phyloP scores from a whole-genome alignment of 2,113 vertebrate genomes.

The Hippocampus guttulatus region DNA sequence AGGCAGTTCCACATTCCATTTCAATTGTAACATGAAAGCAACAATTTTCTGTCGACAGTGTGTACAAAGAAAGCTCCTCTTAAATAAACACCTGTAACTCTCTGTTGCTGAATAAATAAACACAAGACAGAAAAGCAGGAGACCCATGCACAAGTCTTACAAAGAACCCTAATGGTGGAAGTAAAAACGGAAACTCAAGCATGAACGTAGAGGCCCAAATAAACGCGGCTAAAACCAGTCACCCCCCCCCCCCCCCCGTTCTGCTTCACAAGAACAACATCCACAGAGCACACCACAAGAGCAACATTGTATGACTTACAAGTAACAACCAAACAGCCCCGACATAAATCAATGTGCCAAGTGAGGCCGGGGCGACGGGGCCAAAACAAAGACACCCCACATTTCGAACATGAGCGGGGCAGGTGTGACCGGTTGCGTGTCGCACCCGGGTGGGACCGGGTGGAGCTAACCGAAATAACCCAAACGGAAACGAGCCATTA shows the following conservation, averaged over 20 bases:
- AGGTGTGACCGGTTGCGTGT: conserved; percentile 39
- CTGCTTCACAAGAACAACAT: background rate
- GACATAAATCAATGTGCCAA: conserved; percentile 25
- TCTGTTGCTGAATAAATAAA: conserved; percentile 7
- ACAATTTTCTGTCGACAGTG: background rate
- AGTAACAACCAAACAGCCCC: conserved; percentile 24
- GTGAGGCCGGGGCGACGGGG: conserved; percentile 8
- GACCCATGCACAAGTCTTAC: conserved; percentile 2
- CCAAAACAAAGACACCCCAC: conserved; percentile 47
- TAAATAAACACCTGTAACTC: background rate
- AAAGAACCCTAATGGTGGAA: background rate
- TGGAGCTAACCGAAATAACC: conserved; percentile 50
- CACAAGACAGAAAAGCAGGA: conserved; percentile 11
- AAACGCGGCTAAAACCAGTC: background rate
- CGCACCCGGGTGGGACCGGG: conserved; percentile 26
- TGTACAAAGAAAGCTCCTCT: background rate
- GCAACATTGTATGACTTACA: conserved; percentile 30
- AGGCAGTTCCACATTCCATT: background rate
- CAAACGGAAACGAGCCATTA: conserved; percentile 41
- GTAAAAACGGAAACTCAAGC: background rate
- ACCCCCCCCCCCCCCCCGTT: background rate
- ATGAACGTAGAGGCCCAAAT: background rate
- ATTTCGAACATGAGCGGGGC: conserved; percentile 25
- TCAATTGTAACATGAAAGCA: background rate
- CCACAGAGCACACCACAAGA: conserved; percentile 30